Conservation (phyloP, 2,113 vertebrate genomes). For the Arvicanthis niloticus region DNA sequence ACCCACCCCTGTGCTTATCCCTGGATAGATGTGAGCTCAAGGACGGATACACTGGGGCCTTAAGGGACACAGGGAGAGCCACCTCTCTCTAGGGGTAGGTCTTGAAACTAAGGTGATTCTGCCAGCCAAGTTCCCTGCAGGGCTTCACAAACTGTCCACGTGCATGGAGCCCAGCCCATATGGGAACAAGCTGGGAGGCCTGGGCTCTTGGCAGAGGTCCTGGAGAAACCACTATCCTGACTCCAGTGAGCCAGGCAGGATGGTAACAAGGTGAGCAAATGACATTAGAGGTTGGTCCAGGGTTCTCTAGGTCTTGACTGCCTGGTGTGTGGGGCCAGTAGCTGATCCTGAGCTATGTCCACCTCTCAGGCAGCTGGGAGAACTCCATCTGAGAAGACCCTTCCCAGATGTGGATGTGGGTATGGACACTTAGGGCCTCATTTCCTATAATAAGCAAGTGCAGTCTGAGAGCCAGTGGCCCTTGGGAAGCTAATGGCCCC, state of each 20-base stretch:
- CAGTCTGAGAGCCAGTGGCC: rapidly evolving
- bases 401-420: background rate
- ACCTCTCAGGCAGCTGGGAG: background rate
- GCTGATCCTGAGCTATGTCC: background rate
- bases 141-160: background rate
- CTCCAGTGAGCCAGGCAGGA: background rate
- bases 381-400: background rate
- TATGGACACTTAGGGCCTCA: background rate
- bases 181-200: background rate
- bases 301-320: background rate
- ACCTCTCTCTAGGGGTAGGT: background rate
- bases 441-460: background rate
- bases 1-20: background rate
- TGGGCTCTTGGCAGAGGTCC: background rate
- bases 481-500: background rate
- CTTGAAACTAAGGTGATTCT: background rate
- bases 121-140: background rate
- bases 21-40: background rate
- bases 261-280: background rate
- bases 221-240: background rate
- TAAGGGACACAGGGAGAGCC: too few relatives aligned
- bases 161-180: rapidly evolving
- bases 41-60: background rate
- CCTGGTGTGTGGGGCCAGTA: too few relatives aligned
- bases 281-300: too few relatives aligned